A percentile compares a stretch with the other conserved stretches of the same genome.
Conservation (phyloP, 1,140 invertebrate species). For the Apis florea region DNA sequence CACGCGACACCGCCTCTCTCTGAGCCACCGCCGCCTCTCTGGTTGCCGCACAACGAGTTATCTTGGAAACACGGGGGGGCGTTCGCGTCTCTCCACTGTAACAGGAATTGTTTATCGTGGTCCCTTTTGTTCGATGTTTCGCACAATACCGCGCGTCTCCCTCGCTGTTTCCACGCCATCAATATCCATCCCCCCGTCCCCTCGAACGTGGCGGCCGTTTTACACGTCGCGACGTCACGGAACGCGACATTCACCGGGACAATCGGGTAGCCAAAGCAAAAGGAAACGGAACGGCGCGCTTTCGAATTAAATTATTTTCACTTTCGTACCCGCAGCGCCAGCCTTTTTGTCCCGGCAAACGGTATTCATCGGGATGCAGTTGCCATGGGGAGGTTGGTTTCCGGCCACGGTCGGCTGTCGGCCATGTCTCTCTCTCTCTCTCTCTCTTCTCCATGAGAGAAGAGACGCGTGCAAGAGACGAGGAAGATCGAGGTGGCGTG, state of each 20-base stretch:
- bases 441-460: too few relatives aligned
- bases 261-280: neutral
- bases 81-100: slow-evolving; percentile 26
- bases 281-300: slow-evolving; percentile 13
- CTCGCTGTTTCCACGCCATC: neutral
- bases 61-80: slow-evolving; percentile 38
- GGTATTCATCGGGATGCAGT: neutral
- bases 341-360: neutral
- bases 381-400: neutral
- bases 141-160: slow-evolving; percentile 10
- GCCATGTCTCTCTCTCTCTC: too few relatives aligned
- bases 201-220: slow-evolving; percentile 4
- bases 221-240: neutral
- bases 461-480: too few relatives aligned
- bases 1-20: too few relatives aligned
- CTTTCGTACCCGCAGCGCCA: neutral
- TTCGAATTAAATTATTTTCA: slow-evolving; percentile 35
- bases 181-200: slow-evolving; percentile 1
- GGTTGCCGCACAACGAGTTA: slow-evolving; percentile 26
- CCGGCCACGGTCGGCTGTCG: neutral
- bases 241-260: neutral
- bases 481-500: too few relatives aligned
- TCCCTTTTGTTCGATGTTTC: neutral
- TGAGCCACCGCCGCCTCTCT: neutral
- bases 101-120: slow-evolving; percentile 58